Percentiles rank a stretch among this genome's conserved stretches.
These are phyloP conservation scores for Deladenus siricidicola DNA, from an alignment of 2,888 invertebrate genomes.

Conservation along the genomic window DNA sequence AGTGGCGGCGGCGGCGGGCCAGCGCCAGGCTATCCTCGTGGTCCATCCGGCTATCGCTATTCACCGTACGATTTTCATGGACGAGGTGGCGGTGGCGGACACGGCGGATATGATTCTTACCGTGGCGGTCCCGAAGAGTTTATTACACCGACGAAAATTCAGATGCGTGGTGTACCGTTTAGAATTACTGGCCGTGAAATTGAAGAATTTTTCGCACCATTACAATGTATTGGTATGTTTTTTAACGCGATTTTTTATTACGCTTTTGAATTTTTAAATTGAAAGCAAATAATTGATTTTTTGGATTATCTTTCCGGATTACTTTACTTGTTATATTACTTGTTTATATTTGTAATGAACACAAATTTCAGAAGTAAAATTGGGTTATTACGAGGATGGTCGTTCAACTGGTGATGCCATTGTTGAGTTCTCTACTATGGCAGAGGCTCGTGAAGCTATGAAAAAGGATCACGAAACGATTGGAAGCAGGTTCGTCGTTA, in stretches of 20 bases:
- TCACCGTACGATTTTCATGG: conserved; percentile 8
- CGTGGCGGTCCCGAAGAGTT: background rate
- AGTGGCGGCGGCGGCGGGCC: background rate
- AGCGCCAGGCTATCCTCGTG: background rate
- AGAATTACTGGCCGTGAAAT: conserved; percentile 31
- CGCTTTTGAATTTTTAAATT: too few species aligned
- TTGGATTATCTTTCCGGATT: too few species aligned
- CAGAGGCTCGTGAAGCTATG: conserved; percentile 32
- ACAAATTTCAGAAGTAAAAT: conserved; percentile 17
- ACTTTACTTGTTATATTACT: too few species aligned
- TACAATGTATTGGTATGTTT: conserved; percentile 30
- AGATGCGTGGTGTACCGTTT: conserved; percentile 29
- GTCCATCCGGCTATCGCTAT: background rate
- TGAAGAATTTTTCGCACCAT: conserved; percentile 37
- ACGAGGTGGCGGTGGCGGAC: background rate
- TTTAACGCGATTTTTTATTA: too few species aligned
- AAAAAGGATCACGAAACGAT: conserved; percentile 33
- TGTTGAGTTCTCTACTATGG: conserved; percentile 32
- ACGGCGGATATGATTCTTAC: background rate
- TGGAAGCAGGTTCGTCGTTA: conserved; percentile 7
- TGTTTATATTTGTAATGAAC: too few species aligned
- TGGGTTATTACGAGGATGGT: conserved; percentile 27
- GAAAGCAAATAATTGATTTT: background rate
- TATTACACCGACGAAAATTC: background rate
- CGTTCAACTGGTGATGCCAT: conserved; percentile 42